Base-by-base conservation (phyloP, 2,113 vertebrate genomes). In the Protomyctophum bolini region DNA sequence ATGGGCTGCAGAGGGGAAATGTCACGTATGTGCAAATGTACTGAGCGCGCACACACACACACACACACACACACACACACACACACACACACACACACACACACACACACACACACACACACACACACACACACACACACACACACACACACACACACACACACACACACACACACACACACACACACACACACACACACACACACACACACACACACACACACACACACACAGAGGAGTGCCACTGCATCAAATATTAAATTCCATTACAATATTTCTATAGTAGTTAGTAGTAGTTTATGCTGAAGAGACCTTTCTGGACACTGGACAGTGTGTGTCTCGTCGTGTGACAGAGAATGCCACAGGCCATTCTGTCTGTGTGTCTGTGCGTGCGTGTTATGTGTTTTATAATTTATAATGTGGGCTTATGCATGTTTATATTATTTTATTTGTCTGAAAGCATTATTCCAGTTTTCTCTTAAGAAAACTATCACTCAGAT, bases 201-300 rank as follows among this genome's bases (percentile, higher is more conserved):
- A 73, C 74, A 72, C 62, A 75, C 68, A 68, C 50, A 73, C 58
- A 77, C 50, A 75, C 68, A 77, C 58, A 62, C 33, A 33, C 33
- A 33, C 33, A 33, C 33, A 33, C 33, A 33, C 33, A 33, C 33
- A 33, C 33, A 33, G 4, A 41, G 33, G 33, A 41, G 33, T 4
- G 33, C 21, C 14, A 58, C 15, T 11, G 28, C 21, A 47, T 29
- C 49, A 8, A 65, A 52, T 45, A 14, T 47, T 11, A 62, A 62
- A 62, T 33, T 7, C 58, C 28, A 45, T 41, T 41, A 41, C 33
- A 12, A n/a, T 56, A 10, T 52, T 14, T 8, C 14, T 60, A 46
- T 41, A 0, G 3, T 41, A 6, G 59, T 7, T n/a, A 45, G 14
- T 41, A 0, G 3, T 41, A 6, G 59, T 7, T n/a, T 59, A 29